phyloP scores from a whole-genome alignment of 2,797 vertebrate species.

The Nothura maculosa region DNA sequence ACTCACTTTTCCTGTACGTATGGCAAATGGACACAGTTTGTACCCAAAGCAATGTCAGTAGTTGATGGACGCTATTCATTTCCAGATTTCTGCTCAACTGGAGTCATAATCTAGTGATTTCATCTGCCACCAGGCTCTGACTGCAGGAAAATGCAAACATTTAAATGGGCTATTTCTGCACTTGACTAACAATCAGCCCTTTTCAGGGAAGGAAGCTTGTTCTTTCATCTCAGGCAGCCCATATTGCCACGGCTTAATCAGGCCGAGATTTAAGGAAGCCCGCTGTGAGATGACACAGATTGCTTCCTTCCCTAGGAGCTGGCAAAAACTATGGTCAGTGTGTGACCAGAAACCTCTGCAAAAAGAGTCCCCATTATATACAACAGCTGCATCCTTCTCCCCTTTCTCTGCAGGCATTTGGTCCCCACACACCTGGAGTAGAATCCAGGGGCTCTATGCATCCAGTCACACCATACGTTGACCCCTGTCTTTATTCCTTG shows the following conservation, averaged over 20 bases:
- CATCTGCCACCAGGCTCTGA: rapidly evolving
- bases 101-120: background rate
- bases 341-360: constrained; percentile 13
- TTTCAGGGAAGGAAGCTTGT: background rate
- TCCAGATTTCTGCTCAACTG: background rate
- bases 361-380: background rate
- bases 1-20: background rate
- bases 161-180: constrained; percentile 30
- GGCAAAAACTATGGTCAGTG: background rate
- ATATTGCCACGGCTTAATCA: constrained; percentile 56
- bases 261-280: constrained; percentile 55
- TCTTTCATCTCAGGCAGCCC: constrained; percentile 24
- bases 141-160: background rate
- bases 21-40: background rate
- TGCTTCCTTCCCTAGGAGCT: constrained; percentile 24
- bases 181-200: background rate
- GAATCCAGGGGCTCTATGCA: rapidly evolving
- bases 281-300: constrained; percentile 67
- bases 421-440: background rate
- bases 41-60: background rate
- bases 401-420: background rate
- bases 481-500: background rate
- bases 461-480: background rate
- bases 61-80: background rate
- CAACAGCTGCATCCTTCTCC: background rate